Conservation (phyloP, 2,888 invertebrate species). For the Physocephala rufipes region DNA sequence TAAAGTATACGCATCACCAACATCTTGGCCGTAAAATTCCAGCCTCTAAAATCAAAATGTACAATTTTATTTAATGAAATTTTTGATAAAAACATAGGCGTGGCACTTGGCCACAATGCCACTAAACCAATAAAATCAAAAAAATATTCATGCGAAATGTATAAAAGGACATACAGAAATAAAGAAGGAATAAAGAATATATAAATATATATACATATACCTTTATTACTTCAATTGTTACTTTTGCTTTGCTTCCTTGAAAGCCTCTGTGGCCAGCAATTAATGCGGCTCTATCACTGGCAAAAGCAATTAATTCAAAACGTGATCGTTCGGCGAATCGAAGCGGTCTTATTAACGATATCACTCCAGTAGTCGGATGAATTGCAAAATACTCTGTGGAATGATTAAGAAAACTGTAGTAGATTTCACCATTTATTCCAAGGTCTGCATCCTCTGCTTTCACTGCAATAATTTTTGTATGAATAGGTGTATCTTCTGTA, state of each 20-base stretch:
- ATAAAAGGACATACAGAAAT: background rate
- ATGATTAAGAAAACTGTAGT: conserved; percentile 87
- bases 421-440: conserved; percentile 95
- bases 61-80: too few species aligned
- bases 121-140: too few species aligned
- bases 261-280: conserved; percentile 63
- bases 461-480: conserved; percentile 81
- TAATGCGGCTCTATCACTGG: conserved; percentile 81
- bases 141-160: too few species aligned
- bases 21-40: too few species aligned
- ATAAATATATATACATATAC: too few species aligned
- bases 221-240: conserved; percentile 79
- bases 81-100: too few species aligned
- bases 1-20: too few species aligned
- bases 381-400: conserved; percentile 85
- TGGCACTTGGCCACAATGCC: too few species aligned
- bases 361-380: conserved; percentile 90
- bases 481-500: conserved; percentile 86
- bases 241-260: conserved; percentile 77
- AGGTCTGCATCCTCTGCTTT: conserved; percentile 95
- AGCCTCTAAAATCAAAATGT: too few species aligned
- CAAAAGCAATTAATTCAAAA: conserved; percentile 82
- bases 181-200: too few species aligned
- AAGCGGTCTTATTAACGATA: conserved; percentile 83
- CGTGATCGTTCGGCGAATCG: conserved; percentile 75